Evolutionary conservation across 2,888 invertebrate species (phyloP).

Genomic region (Ennomos erosarius): DNA sequence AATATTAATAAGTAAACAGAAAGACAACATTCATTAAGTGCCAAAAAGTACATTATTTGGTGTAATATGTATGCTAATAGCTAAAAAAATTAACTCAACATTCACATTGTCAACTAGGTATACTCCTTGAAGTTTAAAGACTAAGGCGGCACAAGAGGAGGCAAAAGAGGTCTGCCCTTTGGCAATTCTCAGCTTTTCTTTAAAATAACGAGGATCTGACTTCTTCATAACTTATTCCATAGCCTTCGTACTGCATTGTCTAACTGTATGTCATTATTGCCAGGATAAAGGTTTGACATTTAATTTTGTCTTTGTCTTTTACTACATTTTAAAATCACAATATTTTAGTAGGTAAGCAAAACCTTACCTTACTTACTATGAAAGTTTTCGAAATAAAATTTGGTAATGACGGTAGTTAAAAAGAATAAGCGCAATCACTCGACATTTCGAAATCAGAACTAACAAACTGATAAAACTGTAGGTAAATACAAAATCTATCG

Average conservation of each 20-base stretch:
- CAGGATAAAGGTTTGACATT: not conserved
- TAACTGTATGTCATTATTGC: conserved; percentile 37
- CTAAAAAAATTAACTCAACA: too few species aligned
- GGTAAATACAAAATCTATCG: not conserved
- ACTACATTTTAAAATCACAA: not conserved
- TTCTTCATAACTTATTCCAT: conserved; percentile 27
- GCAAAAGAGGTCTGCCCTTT: conserved; percentile 1
- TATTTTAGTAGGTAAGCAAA: too few species aligned
- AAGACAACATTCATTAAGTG: too few species aligned
- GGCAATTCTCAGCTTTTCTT: conserved; percentile 21
- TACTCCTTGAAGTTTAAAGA: not conserved
- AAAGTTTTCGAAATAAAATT: too few species aligned
- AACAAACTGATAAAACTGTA: not conserved
- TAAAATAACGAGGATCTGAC: conserved; percentile 10
- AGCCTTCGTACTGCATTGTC: conserved; percentile 10
- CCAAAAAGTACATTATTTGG: too few species aligned
- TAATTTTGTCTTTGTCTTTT: not conserved
- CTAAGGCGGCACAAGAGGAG: not conserved
- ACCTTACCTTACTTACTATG: too few species aligned
- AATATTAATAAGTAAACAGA: too few species aligned
- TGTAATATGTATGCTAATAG: too few species aligned
- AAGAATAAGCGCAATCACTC: too few species aligned
- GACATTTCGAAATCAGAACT: too few species aligned
- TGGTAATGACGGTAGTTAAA: too few species aligned
- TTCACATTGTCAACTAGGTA: not conserved